phyloP scores from a whole-genome alignment of 2,797 vertebrate species.

The Smutsia temminckii region DNA sequence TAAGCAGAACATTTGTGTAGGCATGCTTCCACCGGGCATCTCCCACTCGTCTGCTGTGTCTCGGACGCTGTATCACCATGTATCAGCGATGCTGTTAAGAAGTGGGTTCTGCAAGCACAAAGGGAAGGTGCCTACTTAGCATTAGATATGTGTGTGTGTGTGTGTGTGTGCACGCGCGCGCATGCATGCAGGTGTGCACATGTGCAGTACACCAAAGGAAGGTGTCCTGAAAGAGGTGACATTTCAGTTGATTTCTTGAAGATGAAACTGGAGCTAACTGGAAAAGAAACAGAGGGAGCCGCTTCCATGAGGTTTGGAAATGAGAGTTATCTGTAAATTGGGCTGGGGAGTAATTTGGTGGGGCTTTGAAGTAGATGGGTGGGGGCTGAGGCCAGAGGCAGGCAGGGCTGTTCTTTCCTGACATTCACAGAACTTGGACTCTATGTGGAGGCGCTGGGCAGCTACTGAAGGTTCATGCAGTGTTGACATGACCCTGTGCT shows the following conservation, averaged over 20 bases:
- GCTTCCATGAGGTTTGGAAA: not conserved
- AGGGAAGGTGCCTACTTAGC: no score
- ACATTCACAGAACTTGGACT: not conserved
- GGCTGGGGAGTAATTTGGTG: accelerated
- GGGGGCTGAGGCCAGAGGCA: not conserved
- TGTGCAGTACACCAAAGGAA: not conserved
- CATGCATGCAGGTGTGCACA: accelerated
- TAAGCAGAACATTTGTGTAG: not conserved
- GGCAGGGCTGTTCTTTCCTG: not conserved
- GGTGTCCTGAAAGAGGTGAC: not conserved
- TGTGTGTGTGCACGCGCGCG: not conserved
- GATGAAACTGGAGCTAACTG: not conserved
- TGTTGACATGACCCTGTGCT: not conserved
- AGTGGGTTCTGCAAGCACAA: not conserved
- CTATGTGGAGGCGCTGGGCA: not conserved
- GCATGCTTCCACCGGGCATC: not conserved
- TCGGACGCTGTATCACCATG: not conserved
- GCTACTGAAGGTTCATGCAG: not conserved
- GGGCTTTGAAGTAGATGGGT: not conserved
- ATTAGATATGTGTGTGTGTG: not conserved
- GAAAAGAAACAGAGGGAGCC: not conserved
- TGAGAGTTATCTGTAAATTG: accelerated
- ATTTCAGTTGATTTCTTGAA: not conserved
- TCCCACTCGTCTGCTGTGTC: not conserved
- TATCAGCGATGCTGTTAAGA: not conserved